These are phyloP conservation scores for Prionailurus viverrinus DNA, from an alignment of 2,113 vertebrate species.

Conservation along the genomic window DNA sequence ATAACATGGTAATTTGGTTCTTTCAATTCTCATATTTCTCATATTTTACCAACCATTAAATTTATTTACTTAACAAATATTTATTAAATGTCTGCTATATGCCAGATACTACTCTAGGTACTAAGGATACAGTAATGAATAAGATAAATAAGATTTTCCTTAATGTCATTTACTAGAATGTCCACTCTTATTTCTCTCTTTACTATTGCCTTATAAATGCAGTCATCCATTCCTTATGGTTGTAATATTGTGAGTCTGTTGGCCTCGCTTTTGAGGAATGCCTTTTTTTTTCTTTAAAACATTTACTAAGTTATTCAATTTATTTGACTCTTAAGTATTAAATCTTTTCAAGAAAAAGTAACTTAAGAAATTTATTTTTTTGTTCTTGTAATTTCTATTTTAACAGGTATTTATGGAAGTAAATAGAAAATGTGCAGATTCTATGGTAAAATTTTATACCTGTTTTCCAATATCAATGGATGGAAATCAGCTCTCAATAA, in stretches of 20 bases:
- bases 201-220: not conserved
- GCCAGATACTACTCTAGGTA: not conserved
- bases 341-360: conserved; percentile 24
- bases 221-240: not conserved
- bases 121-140: not conserved
- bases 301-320: not conserved
- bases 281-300: conserved; percentile 39
- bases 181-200: not conserved
- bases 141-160: conserved; percentile 33
- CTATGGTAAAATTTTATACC: conserved; percentile 91
- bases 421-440: conserved; percentile 87
- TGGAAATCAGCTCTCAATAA: conserved; percentile 87
- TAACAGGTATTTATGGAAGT: conserved; percentile 90
- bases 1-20: not conserved
- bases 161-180: not conserved
- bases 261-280: conserved; percentile 1
- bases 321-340: not conserved
- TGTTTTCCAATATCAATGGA: conserved; percentile 89
- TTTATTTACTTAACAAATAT: not conserved
- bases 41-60: conserved; percentile 1
- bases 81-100: not conserved
- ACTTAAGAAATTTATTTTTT: conserved; percentile 10
- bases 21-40: conserved; percentile 39
- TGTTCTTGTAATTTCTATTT: conserved; percentile 62
- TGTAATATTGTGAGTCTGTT: not conserved